A percentile compares a stretch with the other conserved stretches of the same genome.
phyloP scores from a whole-genome alignment of 2,113 vertebrate genomes.

The Ailuropoda melanoleuca region DNA sequence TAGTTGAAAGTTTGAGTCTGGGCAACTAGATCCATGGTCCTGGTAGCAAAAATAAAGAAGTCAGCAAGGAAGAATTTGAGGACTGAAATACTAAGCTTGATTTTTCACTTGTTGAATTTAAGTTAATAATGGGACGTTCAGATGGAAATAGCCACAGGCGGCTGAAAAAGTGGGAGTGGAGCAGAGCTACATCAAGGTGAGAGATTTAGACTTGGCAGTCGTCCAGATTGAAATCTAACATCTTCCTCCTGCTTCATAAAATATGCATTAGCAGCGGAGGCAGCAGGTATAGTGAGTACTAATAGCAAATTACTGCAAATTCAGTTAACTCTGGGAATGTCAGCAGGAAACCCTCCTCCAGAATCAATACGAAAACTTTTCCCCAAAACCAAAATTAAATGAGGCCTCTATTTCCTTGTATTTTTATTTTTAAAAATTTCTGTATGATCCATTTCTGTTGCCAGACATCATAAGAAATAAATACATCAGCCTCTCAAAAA shows the following conservation, averaged over 20 bases:
- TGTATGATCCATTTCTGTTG: neutral
- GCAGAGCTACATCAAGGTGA: neutral
- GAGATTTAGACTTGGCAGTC: neutral
- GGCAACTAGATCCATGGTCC: neutral
- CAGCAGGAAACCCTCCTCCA: neutral
- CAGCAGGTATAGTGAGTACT: neutral
- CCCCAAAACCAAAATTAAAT: conserved; percentile 19
- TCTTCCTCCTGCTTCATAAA: conserved; percentile 47
- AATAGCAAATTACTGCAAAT: conserved; percentile 32
- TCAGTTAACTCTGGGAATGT: neutral
- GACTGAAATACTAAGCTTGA: neutral
- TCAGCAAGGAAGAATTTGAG: neutral
- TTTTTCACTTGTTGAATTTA: neutral
- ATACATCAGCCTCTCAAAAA: neutral
- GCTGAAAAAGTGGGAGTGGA: neutral
- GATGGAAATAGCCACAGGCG: neutral
- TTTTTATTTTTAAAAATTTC: neutral
- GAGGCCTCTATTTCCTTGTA: neutral
- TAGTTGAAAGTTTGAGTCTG: neutral
- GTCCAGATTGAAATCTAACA: neutral
- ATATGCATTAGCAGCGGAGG: conserved; percentile 29
- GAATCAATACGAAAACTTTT: neutral
- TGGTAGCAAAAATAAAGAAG: neutral
- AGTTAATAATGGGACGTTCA: neutral
- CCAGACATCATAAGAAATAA: neutral